phyloP scores from a whole-genome alignment of 2,888 invertebrate species.

The Stenolophus ochropezus region DNA sequence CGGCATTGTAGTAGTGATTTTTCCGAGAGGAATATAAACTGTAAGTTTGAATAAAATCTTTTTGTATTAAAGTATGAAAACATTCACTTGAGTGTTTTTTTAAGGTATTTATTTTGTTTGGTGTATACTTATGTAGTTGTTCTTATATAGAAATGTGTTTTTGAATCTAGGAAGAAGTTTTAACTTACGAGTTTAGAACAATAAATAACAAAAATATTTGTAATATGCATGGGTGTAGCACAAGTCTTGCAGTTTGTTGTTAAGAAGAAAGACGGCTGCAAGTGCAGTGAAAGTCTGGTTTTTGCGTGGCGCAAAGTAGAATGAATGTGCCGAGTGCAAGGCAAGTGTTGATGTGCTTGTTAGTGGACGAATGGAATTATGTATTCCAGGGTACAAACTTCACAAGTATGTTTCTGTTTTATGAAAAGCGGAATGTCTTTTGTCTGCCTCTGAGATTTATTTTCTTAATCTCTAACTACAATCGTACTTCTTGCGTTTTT shows the following conservation, averaged over 20 bases:
- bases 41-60: neutral
- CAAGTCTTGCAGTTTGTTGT: neutral
- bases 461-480: neutral
- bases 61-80: constrained; percentile 24
- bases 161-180: neutral
- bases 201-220: constrained; percentile 47
- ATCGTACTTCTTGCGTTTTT: neutral
- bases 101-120: neutral
- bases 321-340: constrained; percentile 47
- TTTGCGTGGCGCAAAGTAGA: constrained; percentile 39
- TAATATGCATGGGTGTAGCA: constrained; percentile 27
- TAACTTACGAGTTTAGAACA: constrained; percentile 17
- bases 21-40: too few species aligned
- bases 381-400: constrained; percentile 27
- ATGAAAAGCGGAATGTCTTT: neutral
- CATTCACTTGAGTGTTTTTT: constrained; percentile 18
- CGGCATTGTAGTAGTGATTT: too few species aligned
- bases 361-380: constrained; percentile 49
- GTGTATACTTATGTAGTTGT: constrained; percentile 26
- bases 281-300: neutral
- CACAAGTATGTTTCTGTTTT: constrained; percentile 44
- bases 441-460: neutral
- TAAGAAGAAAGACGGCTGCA: constrained; percentile 6
- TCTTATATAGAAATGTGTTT: constrained; percentile 47
- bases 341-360: constrained; percentile 44